Percentiles rank a stretch among this genome's conserved stretches.
Conservation (phyloP, 2,797 vertebrate species). For the Tachyglossus aculeatus region DNA sequence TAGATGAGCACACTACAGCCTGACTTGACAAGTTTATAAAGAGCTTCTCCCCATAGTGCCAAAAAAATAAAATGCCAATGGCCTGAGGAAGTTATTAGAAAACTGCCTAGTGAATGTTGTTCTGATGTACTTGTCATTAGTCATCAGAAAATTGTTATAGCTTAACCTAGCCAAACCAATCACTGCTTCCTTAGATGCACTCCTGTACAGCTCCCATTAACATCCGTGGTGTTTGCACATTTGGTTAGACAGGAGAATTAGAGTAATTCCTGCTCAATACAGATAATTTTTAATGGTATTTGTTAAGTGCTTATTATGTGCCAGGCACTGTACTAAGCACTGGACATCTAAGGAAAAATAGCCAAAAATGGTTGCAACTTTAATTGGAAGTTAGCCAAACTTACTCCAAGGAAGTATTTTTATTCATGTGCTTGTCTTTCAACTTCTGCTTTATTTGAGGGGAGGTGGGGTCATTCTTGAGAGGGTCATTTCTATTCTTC, state of each 20-base stretch:
- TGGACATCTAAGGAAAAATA: constrained; percentile 10
- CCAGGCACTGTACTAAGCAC: too few relatives aligned
- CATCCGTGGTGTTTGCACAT: not conserved
- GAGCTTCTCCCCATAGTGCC: constrained; percentile 16
- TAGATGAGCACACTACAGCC: not conserved
- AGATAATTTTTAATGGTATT: too few relatives aligned
- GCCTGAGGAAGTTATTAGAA: constrained; percentile 42
- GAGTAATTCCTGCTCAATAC: not conserved
- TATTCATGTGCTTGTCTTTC: too few relatives aligned
- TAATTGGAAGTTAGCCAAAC: constrained; percentile 17
- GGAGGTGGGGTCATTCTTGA: too few relatives aligned
- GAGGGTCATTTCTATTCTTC: too few relatives aligned
- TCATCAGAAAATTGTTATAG: not conserved
- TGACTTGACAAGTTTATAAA: constrained; percentile 12
- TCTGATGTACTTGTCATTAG: constrained; percentile 1
- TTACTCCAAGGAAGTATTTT: too few relatives aligned
- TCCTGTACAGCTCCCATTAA: not conserved
- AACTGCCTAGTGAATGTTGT: constrained; percentile 7
- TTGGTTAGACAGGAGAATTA: not conserved
- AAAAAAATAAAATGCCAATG: constrained; percentile 37
- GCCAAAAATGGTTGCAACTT: not conserved
- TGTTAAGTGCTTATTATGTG: too few relatives aligned
- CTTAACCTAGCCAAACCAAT: constrained; percentile 14
- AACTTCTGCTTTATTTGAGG: too few relatives aligned
- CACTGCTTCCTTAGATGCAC: not conserved